These are phyloP conservation scores for Pachyseris speciosa DNA, from an alignment of 64 coral and sea anemone species.

Conservation along the genomic window DNA sequence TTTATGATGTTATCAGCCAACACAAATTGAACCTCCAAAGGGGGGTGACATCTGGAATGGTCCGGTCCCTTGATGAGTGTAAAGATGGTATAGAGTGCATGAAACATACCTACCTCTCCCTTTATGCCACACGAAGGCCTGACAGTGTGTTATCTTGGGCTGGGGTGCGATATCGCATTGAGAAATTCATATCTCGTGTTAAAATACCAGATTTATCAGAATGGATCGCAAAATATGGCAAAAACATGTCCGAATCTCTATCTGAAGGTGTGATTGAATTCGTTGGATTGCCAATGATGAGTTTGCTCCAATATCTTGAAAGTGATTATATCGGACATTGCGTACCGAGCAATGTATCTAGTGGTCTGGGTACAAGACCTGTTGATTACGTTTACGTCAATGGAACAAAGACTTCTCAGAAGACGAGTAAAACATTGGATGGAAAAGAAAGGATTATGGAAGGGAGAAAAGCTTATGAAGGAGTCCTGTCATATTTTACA, in stretches of 20 bases:
- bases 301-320: constrained; percentile 44
- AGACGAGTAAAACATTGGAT: constrained; percentile 13
- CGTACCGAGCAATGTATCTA: constrained; percentile 49
- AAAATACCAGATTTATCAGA: neutral
- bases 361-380: constrained; percentile 61
- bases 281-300: constrained; percentile 43
- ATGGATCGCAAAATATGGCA: constrained; percentile 46
- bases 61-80: constrained; percentile 31
- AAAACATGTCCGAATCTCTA: constrained; percentile 5
- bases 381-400: constrained; percentile 53
- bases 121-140: neutral
- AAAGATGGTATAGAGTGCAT: constrained; percentile 31
- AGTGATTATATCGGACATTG: constrained; percentile 60
- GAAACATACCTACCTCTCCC: neutral
- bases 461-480: constrained; percentile 42
- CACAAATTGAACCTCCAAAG: constrained; percentile 36
- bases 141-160: neutral
- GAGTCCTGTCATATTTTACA: constrained; percentile 54
- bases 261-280: constrained; percentile 5
- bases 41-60: constrained; percentile 58
- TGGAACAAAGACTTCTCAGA: constrained; percentile 38
- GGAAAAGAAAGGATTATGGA: constrained; percentile 41
- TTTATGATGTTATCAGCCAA: constrained; percentile 5
- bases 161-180: neutral
- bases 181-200: neutral